A percentile compares a stretch with the other conserved stretches of the same genome.
Evolutionary conservation across 2,888 invertebrate genomes (phyloP).

Genomic region (Epinotia bilunana): DNA sequence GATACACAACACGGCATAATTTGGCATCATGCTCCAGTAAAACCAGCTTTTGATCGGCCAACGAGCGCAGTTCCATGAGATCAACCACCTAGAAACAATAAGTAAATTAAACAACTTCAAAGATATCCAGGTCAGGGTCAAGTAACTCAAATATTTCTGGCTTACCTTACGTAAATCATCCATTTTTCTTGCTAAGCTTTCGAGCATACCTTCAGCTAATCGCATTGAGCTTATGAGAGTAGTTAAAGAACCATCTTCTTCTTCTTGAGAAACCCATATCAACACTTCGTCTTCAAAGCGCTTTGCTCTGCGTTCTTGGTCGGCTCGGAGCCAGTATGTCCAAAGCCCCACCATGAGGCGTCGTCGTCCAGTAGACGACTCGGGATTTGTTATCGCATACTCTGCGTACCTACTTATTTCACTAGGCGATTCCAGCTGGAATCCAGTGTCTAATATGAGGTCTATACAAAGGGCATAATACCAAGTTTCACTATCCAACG

Average conservation of each 20-base stretch:
- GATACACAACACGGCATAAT: conserved; percentile 62
- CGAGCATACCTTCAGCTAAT: conserved; percentile 77
- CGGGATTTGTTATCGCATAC: conserved; percentile 61
- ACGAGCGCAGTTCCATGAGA: conserved; percentile 75
- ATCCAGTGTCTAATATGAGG: conserved; percentile 83
- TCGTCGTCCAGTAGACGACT: conserved; percentile 60
- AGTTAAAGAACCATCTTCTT: conserved; percentile 65
- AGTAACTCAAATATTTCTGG: background rate
- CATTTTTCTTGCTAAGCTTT: conserved; percentile 76
- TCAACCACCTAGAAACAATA: conserved; percentile 69
- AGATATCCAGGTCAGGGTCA: background rate
- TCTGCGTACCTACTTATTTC: conserved; percentile 75
- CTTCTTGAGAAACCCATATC: conserved; percentile 60
- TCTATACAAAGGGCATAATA: conserved; percentile 85
- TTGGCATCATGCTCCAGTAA: conserved; percentile 69
- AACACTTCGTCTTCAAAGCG: conserved; percentile 74
- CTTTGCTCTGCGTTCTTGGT: conserved; percentile 67
- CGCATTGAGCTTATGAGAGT: conserved; percentile 69
- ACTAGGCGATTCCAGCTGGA: conserved; percentile 78
- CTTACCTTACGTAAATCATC: conserved; percentile 74
- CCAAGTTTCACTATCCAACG: conserved; percentile 73
- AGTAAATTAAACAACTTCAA: background rate
- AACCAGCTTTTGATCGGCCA: conserved; percentile 71
- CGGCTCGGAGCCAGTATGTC: conserved; percentile 75
- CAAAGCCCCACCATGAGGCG: conserved; percentile 71